phyloP scores from a whole-genome alignment of 2,888 invertebrate genomes.

The Tipula vernalis region DNA sequence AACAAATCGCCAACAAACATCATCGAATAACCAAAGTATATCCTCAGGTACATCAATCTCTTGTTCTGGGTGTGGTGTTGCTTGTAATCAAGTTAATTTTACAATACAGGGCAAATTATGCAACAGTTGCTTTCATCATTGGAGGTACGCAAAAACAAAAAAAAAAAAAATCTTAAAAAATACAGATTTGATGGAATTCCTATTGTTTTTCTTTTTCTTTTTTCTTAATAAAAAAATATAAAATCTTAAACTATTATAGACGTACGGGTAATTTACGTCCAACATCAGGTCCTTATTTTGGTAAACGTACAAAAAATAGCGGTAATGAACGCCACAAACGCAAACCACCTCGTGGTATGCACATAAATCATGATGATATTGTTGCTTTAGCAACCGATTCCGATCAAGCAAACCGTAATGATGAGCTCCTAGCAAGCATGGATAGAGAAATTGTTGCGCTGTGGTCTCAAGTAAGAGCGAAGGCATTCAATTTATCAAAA shows the following conservation, averaged over 20 bases:
- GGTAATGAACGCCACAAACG: conserved; percentile 50
- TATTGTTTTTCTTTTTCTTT: background rate
- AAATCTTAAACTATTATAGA: conserved; percentile 36
- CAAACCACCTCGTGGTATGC: conserved; percentile 91
- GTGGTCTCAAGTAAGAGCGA: conserved; percentile 82
- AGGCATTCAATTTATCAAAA: background rate
- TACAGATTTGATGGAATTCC: background rate
- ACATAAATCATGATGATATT: conserved; percentile 94
- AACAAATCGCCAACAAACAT: conserved; percentile 17
- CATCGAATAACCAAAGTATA: conserved; percentile 16
- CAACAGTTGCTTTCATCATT: conserved; percentile 73
- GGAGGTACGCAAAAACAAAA: conserved; percentile 50
- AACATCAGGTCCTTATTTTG: conserved; percentile 50
- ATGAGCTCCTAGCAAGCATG: conserved; percentile 79
- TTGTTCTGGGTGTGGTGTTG: conserved; percentile 51
- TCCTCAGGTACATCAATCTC: conserved; percentile 22
- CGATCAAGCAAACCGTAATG: conserved; percentile 35
- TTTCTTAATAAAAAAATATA: background rate
- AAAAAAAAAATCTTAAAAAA: background rate
- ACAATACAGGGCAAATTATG: conserved; percentile 69
- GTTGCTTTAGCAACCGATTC: conserved; percentile 59
- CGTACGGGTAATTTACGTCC: conserved; percentile 70
- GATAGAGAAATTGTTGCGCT: conserved; percentile 89
- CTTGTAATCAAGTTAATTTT: conserved; percentile 58
- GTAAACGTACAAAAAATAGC: conserved; percentile 25